Percentiles rank a stretch among this genome's conserved stretches.
Evolutionary conservation across 2,113 vertebrate genomes (phyloP).

Genomic region (Percina caprodes): DNA sequence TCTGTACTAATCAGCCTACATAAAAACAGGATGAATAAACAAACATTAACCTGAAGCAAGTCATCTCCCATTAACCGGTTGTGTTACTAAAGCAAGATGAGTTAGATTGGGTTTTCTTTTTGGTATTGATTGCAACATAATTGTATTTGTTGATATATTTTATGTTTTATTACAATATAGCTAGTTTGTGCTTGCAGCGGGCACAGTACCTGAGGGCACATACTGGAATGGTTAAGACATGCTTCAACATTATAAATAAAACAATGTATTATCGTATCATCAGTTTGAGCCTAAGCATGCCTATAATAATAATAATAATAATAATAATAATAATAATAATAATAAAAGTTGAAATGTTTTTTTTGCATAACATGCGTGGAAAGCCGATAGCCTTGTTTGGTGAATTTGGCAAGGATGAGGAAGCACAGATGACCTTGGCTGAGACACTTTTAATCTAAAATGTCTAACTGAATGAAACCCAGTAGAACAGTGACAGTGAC

Average conservation of each 20-base stretch:
- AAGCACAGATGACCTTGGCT: neutral
- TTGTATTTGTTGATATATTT: no score
- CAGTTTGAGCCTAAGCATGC: neutral
- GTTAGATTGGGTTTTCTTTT: neutral
- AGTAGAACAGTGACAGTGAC: neutral
- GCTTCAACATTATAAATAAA: neutral
- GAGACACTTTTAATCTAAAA: neutral
- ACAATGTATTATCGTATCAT: neutral
- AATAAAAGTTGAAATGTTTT: no score
- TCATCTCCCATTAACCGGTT: neutral
- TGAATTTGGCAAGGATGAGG: neutral
- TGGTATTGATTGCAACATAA: neutral
- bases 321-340: no score
- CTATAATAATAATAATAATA: no score
- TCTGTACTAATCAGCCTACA: conserved; percentile 8
- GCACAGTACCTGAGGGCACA: neutral
- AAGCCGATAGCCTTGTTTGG: neutral
- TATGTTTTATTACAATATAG: neutral
- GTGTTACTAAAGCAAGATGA: neutral
- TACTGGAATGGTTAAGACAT: neutral
- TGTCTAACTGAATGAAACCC: neutral
- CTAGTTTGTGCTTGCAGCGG: neutral
- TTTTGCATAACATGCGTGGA: neutral
- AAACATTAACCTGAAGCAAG: neutral
- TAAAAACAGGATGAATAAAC: neutral